Evolutionary conservation across 1,140 invertebrate species (phyloP).

Genomic region (Apis laboriosa): DNA sequence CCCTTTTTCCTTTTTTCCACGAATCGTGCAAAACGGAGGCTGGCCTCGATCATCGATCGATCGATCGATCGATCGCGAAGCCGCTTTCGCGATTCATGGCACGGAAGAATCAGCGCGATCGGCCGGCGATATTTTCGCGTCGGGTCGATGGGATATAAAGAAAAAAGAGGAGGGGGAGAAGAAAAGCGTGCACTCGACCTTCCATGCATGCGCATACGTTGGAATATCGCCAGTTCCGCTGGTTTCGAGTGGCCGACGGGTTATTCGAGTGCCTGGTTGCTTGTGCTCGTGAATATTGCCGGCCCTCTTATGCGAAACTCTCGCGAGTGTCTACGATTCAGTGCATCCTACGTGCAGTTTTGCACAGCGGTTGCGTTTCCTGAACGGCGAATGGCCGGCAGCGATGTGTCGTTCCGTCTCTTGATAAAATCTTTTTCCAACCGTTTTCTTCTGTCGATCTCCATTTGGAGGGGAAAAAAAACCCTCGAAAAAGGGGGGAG

Average conservation of each 20-base stretch:
- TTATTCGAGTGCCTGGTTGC: slow-evolving; percentile 56
- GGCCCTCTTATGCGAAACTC: slow-evolving; percentile 58
- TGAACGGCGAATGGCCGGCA: slow-evolving; percentile 33
- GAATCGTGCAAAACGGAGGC: not conserved
- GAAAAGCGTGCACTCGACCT: slow-evolving; percentile 58
- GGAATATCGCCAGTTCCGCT: slow-evolving; percentile 72
- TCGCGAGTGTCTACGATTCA: slow-evolving; percentile 56
- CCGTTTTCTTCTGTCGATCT: not conserved
- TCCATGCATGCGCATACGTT: slow-evolving; percentile 66
- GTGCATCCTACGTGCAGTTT: slow-evolving; percentile 40
- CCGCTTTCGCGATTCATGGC: slow-evolving; percentile 21
- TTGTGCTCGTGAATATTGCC: slow-evolving; percentile 55
- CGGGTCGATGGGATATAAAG: slow-evolving; percentile 48
- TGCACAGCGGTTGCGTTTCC: slow-evolving; percentile 22
- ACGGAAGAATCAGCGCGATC: slow-evolving; percentile 45
- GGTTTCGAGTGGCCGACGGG: slow-evolving; percentile 67
- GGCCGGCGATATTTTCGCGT: slow-evolving; percentile 49
- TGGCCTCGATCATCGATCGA: not conserved
- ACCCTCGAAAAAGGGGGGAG: no score
- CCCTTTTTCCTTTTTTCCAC: no score
- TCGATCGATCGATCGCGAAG: not conserved
- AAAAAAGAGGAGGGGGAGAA: slow-evolving; percentile 22
- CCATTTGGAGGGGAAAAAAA: not conserved
- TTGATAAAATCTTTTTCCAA: slow-evolving; percentile 27
- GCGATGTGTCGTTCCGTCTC: slow-evolving; percentile 33